These are phyloP conservation scores for Formicarius rufipectus DNA, from an alignment of 2,113 vertebrate genomes.

Conservation along the genomic window DNA sequence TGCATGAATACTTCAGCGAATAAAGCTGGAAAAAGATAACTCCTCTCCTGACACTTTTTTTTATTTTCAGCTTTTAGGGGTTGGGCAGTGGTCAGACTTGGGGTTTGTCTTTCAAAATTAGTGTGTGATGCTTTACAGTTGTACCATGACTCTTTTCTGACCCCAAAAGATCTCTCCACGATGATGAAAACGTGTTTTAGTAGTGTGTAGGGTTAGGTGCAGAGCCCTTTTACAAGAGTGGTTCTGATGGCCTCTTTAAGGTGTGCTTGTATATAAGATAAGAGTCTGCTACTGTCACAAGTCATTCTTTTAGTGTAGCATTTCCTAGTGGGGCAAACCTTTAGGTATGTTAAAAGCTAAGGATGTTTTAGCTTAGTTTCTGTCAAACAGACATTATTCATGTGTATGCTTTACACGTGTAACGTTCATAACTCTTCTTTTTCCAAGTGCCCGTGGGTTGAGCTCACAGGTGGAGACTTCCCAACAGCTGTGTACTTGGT, in stretches of 20 bases:
- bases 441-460: not conserved
- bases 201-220: not conserved
- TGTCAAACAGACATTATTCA: not conserved
- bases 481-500: not conserved
- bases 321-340: not conserved
- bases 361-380: not conserved
- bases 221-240: not conserved
- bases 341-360: not conserved
- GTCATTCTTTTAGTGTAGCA: not conserved
- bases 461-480: not conserved
- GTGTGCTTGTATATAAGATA: fast-evolving
- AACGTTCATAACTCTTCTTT: not conserved
- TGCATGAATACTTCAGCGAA: not conserved
- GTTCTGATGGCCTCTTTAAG: not conserved
- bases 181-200: not conserved
- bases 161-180: not conserved
- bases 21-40: not conserved
- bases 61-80: not conserved
- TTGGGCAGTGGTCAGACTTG: not conserved
- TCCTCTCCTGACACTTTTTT: not conserved
- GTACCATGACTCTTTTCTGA: not conserved
- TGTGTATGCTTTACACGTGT: not conserved
- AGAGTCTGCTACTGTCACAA: not conserved
- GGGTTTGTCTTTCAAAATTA: not conserved
- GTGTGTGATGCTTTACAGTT: not conserved